Evolutionary conservation across 2,113 vertebrate species (phyloP), one percentile per base, ranked within the genome.

Genomic region (Equus przewalskii): DNA sequence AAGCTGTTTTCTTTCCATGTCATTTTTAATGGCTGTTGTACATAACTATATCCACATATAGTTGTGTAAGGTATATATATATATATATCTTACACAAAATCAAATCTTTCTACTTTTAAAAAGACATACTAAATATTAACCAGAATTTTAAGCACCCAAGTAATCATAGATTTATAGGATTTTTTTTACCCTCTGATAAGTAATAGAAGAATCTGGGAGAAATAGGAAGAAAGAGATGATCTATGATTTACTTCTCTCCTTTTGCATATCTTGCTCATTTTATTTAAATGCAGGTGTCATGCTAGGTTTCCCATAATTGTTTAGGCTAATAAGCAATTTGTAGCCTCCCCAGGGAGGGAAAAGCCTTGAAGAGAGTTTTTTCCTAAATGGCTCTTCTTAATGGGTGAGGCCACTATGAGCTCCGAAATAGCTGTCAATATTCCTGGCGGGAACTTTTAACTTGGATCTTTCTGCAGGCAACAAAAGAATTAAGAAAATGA

Each of bases 71-170:
- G 3, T 41, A 41, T 41, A 41, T 41, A 41, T 41, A 41, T 41
- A 41, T 60, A 13, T 73, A 36, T 16, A 46, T 56, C 30, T 26
- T 26, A 41, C 36, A 85, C 15, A 72, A 76, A 78, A 28, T 3
- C 6, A 92, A 41, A 69, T 65, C 62, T 89, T 91, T 81, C 78
- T 95, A 70, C 70, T 76, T 78, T 87, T n/a, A 56, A 56, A 46
- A 91, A 69, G 44, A 94, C 86, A 80, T 36, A 6, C 13, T 67
- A 49, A 65, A 76, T 80, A 64, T 51, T 82, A 84, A 24, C 19
- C 41, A 69, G 7, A 80, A 62, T 87, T 60, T 80, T 58, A 69
- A 54, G 3, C 7, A 44, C 9, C 7, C 44, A 67, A 51, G 30
- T 51, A 49, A 28, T 89, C 69, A 86, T 2, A 89, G 33, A 62